phyloP scores from a whole-genome alignment of 2,113 vertebrate species.

The Rhadina sibilatrix region DNA sequence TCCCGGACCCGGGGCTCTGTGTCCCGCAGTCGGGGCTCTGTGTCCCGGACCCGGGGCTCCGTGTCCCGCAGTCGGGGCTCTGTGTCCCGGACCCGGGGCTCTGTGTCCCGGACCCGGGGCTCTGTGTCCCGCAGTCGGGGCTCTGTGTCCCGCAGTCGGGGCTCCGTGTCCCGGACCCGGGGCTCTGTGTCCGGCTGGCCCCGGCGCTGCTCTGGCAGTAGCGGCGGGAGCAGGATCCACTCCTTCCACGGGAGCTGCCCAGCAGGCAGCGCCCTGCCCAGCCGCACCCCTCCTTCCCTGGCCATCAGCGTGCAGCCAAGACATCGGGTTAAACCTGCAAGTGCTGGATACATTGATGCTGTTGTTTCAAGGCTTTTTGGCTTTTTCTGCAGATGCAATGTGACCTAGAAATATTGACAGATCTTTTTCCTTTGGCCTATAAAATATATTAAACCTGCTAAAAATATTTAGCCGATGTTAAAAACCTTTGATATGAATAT shows the following conservation, averaged over 20 bases:
- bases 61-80: background rate
- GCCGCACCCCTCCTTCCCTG: background rate
- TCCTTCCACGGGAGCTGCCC: background rate
- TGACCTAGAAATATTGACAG: background rate
- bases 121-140: background rate
- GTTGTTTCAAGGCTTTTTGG: background rate
- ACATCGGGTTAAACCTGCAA: background rate
- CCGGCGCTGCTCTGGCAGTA: background rate
- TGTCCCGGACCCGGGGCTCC: background rate
- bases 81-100: background rate
- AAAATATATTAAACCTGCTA: background rate
- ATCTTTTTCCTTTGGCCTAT: background rate
- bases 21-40: background rate
- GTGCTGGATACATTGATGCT: background rate
- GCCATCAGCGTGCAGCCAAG: background rate
- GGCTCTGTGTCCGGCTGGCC: background rate
- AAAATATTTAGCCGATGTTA: background rate
- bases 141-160: background rate
- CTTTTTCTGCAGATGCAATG: background rate
- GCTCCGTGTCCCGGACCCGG: background rate
- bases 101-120: background rate
- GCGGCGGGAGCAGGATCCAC: accelerated
- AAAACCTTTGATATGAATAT: background rate
- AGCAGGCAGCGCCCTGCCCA: background rate
- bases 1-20: too few relatives aligned